Evolutionary conservation across 2,797 vertebrate genomes (phyloP), one percentile per base, ranked within the genome.

Genomic region (Xiphorhynchus erythropygius): DNA sequence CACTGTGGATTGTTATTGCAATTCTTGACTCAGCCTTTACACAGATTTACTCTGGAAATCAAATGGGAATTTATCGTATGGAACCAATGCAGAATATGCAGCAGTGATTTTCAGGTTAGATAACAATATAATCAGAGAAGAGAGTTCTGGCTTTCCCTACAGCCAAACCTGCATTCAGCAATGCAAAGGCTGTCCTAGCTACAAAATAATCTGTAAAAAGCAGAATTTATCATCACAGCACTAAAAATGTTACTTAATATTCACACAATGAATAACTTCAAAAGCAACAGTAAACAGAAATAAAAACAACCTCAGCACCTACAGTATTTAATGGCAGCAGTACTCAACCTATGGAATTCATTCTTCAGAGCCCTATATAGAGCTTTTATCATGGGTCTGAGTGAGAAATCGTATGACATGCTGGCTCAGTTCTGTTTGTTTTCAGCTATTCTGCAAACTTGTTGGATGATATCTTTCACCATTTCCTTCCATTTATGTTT

Each of bases 371-470:
- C 84, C 50, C 93, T 41, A 28, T 78, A 85, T 5, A 85, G 65
- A 92, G 87, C 93, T 96, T 90, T 96, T 93, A 96, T 94, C 92
- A 77, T 67, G 69, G 69, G 65, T 92, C 76, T 83, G 89, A 96
- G 89, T 95, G 90, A 90, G 86, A 94, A 94, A 94, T 64, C 2
- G 1, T 62, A 42, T 84, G 70, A 94, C 60, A 74, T 32, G 44
- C 57, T 59, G 79, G 46, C 77, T 82, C 77, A 30, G 79, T 77
- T 89, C 77, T 88, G 69, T 64, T 93, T 94, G 57, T 77, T 93
- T 83, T 94, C 85, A 69, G 83, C 84, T 74, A 74, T 78, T 74
- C 64, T 75, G 39, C 41, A 64, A 78, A 69, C 64, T 63, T 95
- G 89, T 93, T 90, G 47, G 57, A 56, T 87, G 87, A 84, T 75